A percentile compares a stretch with the other conserved stretches of the same genome.
These are phyloP conservation scores for Eupelmus urozonus DNA, from an alignment of 2,888 invertebrate genomes.

Conservation along the genomic window DNA sequence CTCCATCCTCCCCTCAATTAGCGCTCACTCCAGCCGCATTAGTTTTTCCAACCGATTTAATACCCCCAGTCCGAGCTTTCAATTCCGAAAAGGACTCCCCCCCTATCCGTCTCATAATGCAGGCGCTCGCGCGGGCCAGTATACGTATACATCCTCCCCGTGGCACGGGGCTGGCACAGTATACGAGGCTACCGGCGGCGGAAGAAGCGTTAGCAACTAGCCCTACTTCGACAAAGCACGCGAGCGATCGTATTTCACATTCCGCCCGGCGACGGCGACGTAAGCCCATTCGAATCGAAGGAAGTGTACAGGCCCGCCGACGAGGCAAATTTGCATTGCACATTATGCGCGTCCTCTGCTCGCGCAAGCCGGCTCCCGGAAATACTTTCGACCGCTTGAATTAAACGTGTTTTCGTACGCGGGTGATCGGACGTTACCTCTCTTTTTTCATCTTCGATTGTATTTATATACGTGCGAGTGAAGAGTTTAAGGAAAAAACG, in stretches of 20 bases:
- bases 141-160: not conserved
- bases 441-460: not conserved
- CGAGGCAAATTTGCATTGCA: constrained; percentile 46
- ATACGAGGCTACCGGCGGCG: not conserved
- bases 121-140: no score
- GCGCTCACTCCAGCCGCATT: no score
- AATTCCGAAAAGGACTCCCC: no score
- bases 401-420: not conserved
- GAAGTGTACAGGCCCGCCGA: constrained; percentile 36
- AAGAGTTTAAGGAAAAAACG: no score
- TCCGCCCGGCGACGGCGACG: constrained; percentile 47
- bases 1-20: no score
- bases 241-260: constrained; percentile 63
- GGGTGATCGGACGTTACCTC: not conserved
- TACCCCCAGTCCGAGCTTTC: no score
- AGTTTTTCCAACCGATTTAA: no score
- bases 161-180: no score
- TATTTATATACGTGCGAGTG: not conserved
- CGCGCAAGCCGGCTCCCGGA: constrained; percentile 5
- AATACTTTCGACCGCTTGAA: constrained; percentile 32
- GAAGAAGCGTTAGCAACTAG: constrained; percentile 20
- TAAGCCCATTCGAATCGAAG: constrained; percentile 61
- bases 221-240: constrained; percentile 61
- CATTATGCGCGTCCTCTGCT: constrained; percentile 19
- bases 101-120: no score